These are phyloP conservation scores for Ptyas mucosa DNA, from an alignment of 2,113 vertebrate genomes.

Conservation along the genomic window DNA sequence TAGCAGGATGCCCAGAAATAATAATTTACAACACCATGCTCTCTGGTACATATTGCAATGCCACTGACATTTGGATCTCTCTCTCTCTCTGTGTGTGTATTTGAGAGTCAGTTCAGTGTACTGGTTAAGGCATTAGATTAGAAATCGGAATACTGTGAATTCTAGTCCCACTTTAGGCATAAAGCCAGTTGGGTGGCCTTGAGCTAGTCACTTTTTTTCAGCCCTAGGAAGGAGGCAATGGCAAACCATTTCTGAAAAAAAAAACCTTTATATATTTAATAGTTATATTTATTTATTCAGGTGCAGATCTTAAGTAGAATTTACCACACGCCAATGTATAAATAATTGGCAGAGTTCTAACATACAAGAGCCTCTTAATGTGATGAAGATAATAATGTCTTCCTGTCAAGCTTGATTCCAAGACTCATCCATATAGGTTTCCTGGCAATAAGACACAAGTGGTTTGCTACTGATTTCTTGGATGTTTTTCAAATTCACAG, in stretches of 20 bases:
- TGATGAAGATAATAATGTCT: background rate
- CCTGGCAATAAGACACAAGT: background rate
- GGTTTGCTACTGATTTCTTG: background rate
- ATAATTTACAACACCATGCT: background rate
- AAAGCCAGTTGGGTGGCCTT: background rate
- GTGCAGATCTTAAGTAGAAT: background rate
- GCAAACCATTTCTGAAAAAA: background rate
- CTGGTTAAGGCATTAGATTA: no score
- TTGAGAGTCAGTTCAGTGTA: no score
- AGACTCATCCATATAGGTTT: background rate
- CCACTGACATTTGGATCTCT: constrained; percentile 28
- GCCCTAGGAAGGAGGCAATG: background rate
- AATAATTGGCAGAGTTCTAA: background rate
- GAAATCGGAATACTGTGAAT: no score
- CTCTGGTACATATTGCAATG: constrained; percentile 8
- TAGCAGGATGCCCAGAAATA: accelerated
- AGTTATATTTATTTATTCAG: background rate
- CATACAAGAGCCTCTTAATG: background rate
- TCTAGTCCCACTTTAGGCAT: no score
- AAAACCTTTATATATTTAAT: background rate
- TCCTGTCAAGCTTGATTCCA: background rate
- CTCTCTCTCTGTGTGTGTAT: background rate
- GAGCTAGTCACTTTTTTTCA: background rate
- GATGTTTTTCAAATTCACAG: background rate
- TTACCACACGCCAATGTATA: background rate